Conservation (phyloP, 2,797 vertebrate species). For the Sebastes melanostomus region DNA sequence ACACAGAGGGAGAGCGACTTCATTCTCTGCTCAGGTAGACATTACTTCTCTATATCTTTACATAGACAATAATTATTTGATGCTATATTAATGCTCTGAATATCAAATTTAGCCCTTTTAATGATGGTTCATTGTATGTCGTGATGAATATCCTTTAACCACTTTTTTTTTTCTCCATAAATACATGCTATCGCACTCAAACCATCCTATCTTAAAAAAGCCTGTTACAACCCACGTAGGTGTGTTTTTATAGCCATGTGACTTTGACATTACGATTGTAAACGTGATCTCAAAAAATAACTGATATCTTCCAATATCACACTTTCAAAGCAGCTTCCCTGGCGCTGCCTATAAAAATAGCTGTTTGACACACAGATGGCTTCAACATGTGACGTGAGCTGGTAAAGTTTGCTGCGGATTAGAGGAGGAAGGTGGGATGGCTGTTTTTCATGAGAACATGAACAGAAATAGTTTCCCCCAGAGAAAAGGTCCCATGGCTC, state of each 20-base stretch:
- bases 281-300: background rate
- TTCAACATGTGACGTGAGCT: background rate
- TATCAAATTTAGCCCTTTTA: too few species aligned
- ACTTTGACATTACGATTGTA: slow-evolving; percentile 4
- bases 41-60: too few species aligned
- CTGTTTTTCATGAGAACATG: background rate
- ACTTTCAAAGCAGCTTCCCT: background rate
- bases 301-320: background rate
- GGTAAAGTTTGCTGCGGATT: background rate
- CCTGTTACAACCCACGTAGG: background rate
- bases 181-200: background rate
- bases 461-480: background rate
- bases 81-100: too few species aligned
- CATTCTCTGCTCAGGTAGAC: too few species aligned
- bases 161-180: too few species aligned
- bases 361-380: background rate
- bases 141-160: too few species aligned
- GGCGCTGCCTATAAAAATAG: background rate
- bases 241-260: background rate
- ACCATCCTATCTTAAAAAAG: background rate
- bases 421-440: background rate
- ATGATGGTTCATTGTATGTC: too few species aligned
- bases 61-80: too few species aligned
- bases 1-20: too few species aligned
- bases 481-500: background rate